These are phyloP conservation scores for Cyclina sinensis DNA, from an alignment of 1,140 invertebrate genomes.

Conservation along the genomic window DNA sequence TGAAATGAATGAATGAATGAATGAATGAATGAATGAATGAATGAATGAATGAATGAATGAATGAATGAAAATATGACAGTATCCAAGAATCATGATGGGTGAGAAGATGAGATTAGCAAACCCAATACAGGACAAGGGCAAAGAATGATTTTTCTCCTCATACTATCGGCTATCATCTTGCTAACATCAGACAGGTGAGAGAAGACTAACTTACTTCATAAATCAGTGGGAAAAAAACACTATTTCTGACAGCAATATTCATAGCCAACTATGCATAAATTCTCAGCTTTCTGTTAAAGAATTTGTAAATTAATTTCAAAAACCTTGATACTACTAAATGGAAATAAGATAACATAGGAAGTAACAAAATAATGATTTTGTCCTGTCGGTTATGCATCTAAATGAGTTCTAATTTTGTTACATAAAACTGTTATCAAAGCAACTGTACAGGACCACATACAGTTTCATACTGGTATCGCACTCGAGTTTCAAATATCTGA, in stretches of 20 bases:
- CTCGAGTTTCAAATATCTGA: background rate
- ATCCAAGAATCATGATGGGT: too few species aligned
- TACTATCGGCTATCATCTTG: too few species aligned
- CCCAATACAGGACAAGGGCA: too few species aligned
- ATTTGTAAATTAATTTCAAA: slow-evolving; percentile 29
- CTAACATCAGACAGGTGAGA: background rate
- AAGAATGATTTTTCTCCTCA: background rate
- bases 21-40: slow-evolving; percentile 1
- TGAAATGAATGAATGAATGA: slow-evolving; percentile 8
- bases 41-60: slow-evolving; percentile 21
- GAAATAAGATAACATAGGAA: slow-evolving; percentile 22
- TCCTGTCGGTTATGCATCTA: slow-evolving; percentile 12
- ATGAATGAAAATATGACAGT: too few species aligned
- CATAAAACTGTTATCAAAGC: background rate
- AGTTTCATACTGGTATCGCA: background rate
- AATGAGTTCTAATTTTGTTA: slow-evolving; percentile 9
- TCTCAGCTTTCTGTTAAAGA: slow-evolving; percentile 21
- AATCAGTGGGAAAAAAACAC: background rate
- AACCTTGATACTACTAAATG: slow-evolving; percentile 5
- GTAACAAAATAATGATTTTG: background rate
- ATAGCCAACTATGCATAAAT: background rate
- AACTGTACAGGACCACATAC: slow-evolving; percentile 1
- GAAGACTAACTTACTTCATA: background rate
- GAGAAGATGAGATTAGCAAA: too few species aligned
- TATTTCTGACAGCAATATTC: background rate